Evolutionary conservation across 2,797 vertebrate genomes (phyloP).

Genomic region (Mus minutoides): DNA sequence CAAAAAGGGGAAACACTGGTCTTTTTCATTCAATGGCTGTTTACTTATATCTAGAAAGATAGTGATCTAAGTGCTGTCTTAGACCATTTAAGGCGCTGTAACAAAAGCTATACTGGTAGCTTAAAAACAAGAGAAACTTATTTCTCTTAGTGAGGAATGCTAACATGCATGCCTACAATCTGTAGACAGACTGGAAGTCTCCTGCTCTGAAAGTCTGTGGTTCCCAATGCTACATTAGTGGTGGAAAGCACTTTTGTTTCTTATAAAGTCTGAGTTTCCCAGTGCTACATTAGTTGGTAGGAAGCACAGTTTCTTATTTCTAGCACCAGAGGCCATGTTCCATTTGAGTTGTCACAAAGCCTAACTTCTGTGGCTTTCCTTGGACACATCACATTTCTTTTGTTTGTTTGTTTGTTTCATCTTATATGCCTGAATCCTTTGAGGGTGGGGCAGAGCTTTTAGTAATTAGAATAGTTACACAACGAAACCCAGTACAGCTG

Average conservation of each 20-base stretch:
- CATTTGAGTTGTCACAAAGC: not conserved
- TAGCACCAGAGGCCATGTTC: not conserved
- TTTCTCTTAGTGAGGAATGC: not conserved
- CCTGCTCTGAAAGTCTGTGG: constrained; percentile 24
- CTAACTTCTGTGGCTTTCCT: not conserved
- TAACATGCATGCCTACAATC: not conserved
- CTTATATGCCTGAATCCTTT: not conserved
- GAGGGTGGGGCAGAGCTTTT: not conserved
- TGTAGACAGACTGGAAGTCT: constrained; percentile 23
- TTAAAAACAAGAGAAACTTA: not conserved
- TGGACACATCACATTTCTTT: constrained; percentile 33
- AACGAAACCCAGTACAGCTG: constrained; percentile 61
- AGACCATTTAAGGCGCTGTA: not conserved
- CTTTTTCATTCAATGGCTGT: constrained; percentile 8
- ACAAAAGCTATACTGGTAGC: not conserved
- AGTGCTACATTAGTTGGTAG: constrained; percentile 15
- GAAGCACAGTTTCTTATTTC: constrained; percentile 19
- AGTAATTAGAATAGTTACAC: constrained; percentile 66
- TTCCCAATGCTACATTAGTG: constrained; percentile 44
- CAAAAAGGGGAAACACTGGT: not conserved
- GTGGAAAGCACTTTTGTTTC: not conserved
- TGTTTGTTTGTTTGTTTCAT: constrained; percentile 15
- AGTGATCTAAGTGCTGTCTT: not conserved
- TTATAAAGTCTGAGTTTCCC: constrained; percentile 32
- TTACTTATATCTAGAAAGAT: not conserved